These are phyloP conservation scores for Drosophila barbarae DNA, from an alignment of 2,888 invertebrate species.

Conservation along the genomic window DNA sequence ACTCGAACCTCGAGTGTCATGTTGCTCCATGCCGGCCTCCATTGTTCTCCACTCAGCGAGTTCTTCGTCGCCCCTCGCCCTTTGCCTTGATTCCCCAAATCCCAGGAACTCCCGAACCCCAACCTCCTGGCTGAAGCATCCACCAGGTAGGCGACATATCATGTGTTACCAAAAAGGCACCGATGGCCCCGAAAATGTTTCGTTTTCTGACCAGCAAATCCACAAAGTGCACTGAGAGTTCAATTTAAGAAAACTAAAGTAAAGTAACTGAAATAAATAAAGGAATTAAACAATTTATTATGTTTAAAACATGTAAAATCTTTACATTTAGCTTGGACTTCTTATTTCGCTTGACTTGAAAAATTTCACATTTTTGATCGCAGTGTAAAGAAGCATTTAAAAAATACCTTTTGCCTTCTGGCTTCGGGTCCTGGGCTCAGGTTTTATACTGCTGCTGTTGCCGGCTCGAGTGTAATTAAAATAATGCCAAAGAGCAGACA, in stretches of 20 bases:
- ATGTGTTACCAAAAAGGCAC: slow-evolving; percentile 71
- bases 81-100: slow-evolving; percentile 21
- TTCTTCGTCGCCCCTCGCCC: slow-evolving; percentile 15
- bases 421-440: slow-evolving; percentile 30
- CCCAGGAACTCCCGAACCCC: slow-evolving; percentile 24
- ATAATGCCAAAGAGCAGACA: slow-evolving; percentile 58
- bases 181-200: slow-evolving; percentile 48
- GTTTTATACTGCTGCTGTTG: slow-evolving; percentile 30
- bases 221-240: slow-evolving; percentile 19
- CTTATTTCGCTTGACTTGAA: not conserved
- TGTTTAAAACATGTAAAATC: too few species aligned
- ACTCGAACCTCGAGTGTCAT: slow-evolving; percentile 48
- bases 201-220: slow-evolving; percentile 35
- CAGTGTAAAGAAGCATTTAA: slow-evolving; percentile 56
- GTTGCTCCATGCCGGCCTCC: slow-evolving; percentile 47
- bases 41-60: slow-evolving; percentile 48
- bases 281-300: too few species aligned
- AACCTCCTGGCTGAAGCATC: slow-evolving; percentile 40
- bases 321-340: too few species aligned
- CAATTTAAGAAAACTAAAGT: too few species aligned
- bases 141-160: slow-evolving; percentile 72
- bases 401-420: slow-evolving; percentile 56
- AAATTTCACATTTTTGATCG: not conserved
- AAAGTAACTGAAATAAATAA: not conserved
- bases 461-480: slow-evolving; percentile 63